phyloP scores from a whole-genome alignment of 2,797 vertebrate species.

The Phoebastria nigripes region DNA sequence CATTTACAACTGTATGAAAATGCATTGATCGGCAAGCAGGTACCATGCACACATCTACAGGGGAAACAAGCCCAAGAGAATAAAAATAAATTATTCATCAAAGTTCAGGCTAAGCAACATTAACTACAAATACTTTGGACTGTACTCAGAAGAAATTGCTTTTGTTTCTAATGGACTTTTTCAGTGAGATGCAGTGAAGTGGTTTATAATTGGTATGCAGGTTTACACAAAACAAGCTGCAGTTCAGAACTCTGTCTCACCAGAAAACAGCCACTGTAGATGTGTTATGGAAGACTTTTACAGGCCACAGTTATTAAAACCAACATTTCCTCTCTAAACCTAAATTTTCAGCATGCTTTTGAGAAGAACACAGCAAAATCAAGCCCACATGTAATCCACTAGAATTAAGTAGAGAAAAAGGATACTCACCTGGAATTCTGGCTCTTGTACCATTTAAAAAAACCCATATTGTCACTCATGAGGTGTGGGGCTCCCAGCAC shows the following conservation, averaged over 20 bases:
- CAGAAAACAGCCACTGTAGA: slow-evolving; percentile 70
- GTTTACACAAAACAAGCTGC: slow-evolving; percentile 40
- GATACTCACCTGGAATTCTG: slow-evolving; percentile 9
- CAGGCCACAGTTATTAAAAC: background rate
- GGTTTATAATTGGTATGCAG: slow-evolving; percentile 37
- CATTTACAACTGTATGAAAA: slow-evolving; percentile 98
- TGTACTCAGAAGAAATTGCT: slow-evolving; percentile 38
- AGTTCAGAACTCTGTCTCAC: background rate
- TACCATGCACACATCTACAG: slow-evolving; percentile 90
- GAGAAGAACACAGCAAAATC: background rate
- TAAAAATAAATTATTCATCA: slow-evolving; percentile 56
- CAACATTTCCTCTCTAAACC: background rate
- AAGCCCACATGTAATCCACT: background rate
- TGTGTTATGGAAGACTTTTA: slow-evolving; percentile 71
- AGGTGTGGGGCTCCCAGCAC: slow-evolving; percentile 17
- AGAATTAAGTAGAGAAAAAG: background rate
- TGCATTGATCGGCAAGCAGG: slow-evolving; percentile 93
- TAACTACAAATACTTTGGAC: slow-evolving; percentile 59
- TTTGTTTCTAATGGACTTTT: slow-evolving; percentile 49
- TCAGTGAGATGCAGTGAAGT: slow-evolving; percentile 28
- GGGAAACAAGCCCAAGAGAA: slow-evolving; percentile 54
- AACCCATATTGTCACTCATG: background rate
- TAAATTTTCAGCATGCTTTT: slow-evolving; percentile 11
- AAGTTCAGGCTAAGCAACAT: slow-evolving; percentile 58
- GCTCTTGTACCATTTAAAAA: background rate